These are phyloP conservation scores for Xenopus laevis DNA, from an alignment of 2,113 vertebrate species.

Conservation along the genomic window DNA sequence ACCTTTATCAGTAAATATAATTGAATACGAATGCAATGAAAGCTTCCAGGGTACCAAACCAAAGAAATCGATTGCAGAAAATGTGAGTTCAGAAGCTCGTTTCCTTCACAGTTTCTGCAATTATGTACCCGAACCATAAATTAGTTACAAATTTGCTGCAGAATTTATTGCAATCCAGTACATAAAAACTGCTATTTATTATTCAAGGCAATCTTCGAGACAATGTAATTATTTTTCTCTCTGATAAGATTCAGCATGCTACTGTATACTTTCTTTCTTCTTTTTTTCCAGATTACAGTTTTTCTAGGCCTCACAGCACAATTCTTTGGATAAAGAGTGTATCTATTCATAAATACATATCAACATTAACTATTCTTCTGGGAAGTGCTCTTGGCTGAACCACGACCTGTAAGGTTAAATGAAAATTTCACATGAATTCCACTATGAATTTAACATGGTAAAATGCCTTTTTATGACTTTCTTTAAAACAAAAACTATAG, in stretches of 20 bases:
- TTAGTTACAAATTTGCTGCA: too few species aligned
- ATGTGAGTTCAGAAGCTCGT: too few species aligned
- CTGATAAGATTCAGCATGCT: neutral
- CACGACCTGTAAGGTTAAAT: conserved; percentile 40
- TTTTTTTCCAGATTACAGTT: neutral
- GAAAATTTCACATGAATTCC: conserved; percentile 35
- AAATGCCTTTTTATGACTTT: conserved; percentile 30
- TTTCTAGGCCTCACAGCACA: conserved; percentile 14
- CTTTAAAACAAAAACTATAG: conserved; percentile 39
- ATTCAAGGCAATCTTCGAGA: neutral
- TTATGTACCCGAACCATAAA: too few species aligned
- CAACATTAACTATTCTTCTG: conserved; percentile 26
- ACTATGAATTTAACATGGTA: conserved; percentile 39
- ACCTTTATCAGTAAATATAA: too few species aligned
- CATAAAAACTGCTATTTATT: neutral
- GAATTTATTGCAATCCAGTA: too few species aligned
- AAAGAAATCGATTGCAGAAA: too few species aligned
- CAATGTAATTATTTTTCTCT: neutral
- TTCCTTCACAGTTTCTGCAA: too few species aligned
- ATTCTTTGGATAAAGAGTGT: conserved; percentile 16
- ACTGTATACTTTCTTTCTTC: neutral
- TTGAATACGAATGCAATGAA: too few species aligned
- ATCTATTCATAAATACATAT: conserved; percentile 38
- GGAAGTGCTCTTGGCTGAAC: conserved; percentile 34
- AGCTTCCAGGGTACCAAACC: too few species aligned